Evolutionary conservation across 2,113 vertebrate genomes (phyloP).

Genomic region (Dicentrarchus labrax): DNA sequence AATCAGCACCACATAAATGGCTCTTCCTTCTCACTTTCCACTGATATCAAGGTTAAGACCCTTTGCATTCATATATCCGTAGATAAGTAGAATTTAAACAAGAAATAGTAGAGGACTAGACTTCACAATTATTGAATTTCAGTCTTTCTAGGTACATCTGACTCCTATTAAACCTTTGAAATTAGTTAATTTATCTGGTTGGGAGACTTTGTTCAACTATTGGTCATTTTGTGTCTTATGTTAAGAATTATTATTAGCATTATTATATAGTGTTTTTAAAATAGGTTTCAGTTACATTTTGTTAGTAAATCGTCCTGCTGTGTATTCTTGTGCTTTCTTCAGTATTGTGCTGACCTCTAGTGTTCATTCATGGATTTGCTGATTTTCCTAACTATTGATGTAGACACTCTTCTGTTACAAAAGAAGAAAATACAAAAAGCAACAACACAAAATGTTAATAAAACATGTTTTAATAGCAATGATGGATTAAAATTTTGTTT

Average conservation of each 20-base stretch:
- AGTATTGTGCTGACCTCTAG: slow-evolving; percentile 68
- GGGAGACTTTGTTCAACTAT: neutral
- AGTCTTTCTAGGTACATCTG: neutral
- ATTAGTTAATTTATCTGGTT: neutral
- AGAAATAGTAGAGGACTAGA: neutral
- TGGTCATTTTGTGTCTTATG: slow-evolving; percentile 11
- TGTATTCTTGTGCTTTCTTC: slow-evolving; percentile 17
- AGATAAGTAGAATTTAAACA: neutral
- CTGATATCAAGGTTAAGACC: neutral
- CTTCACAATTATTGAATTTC: neutral
- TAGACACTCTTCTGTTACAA: neutral
- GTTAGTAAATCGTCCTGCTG: neutral
- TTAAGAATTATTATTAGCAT: neutral
- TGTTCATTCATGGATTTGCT: slow-evolving; percentile 36
- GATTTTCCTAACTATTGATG: neutral
- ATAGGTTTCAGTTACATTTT: neutral
- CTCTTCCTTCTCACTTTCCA: neutral
- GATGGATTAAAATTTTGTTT: too few relatives aligned
- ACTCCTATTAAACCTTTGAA: neutral
- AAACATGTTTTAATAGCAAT: too few relatives aligned
- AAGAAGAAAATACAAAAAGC: neutral
- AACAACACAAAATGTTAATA: neutral
- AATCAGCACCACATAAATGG: neutral
- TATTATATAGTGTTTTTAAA: neutral
- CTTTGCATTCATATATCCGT: neutral